Percentiles rank a stretch among this genome's conserved stretches.
Conservation (phyloP, 1,140 invertebrate species). For the Brachionus plicatilis region DNA sequence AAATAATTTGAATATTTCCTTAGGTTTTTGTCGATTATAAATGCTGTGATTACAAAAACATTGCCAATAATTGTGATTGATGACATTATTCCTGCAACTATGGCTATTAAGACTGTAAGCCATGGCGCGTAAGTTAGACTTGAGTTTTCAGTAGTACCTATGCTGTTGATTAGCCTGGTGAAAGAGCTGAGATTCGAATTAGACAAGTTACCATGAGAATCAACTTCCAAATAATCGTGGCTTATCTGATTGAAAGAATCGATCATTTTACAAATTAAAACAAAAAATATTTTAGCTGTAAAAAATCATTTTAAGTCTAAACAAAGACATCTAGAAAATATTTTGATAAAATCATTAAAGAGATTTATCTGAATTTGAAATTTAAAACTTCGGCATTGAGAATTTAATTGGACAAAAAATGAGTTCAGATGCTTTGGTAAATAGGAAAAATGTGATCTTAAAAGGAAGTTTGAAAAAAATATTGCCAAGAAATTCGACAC, state of each 20-base stretch:
- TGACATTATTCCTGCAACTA: constrained; percentile 36
- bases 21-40: constrained; percentile 45
- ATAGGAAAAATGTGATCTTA: too few relatives aligned
- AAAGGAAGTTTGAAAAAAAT: too few relatives aligned
- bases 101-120: constrained; percentile 37
- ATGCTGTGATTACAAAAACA: constrained; percentile 45
- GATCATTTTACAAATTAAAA: neutral
- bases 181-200: neutral
- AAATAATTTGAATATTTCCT: constrained; percentile 47
- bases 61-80: constrained; percentile 44
- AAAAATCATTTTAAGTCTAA: neutral
- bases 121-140: constrained; percentile 16
- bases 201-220: neutral
- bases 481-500: too few relatives aligned
- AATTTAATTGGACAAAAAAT: too few relatives aligned
- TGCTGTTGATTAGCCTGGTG: neutral
- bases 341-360: neutral
- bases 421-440: too few relatives aligned
- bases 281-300: too few relatives aligned
- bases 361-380: too few relatives aligned
- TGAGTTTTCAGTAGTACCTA: neutral
- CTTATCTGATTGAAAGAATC: neutral
- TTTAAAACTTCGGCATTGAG: too few relatives aligned
- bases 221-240: constrained; percentile 2
- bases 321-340: neutral